A percentile compares a stretch with the other conserved stretches of the same genome.
Conservation (phyloP, 1,140 invertebrate species). For the Halesus radiatus region DNA sequence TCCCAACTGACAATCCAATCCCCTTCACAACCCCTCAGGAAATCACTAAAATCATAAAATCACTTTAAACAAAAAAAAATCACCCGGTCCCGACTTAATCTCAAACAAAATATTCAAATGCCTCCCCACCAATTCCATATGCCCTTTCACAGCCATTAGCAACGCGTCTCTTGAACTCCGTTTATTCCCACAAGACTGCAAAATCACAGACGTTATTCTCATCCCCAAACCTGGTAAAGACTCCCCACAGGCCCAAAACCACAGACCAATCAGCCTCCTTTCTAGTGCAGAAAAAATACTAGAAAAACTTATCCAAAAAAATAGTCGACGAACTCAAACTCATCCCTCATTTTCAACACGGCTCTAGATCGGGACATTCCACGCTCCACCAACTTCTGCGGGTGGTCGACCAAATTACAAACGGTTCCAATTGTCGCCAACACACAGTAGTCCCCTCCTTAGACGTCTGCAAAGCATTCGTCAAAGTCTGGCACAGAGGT, state of each 20-base stretch:
- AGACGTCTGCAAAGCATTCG: neutral
- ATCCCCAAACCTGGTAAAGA: conserved; percentile 12
- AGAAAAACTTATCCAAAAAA: neutral
- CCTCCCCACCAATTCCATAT: neutral
- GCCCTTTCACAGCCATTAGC: neutral
- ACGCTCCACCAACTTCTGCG: neutral
- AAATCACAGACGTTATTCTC: neutral
- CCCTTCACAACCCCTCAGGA: too few relatives aligned
- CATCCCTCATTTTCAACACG: neutral
- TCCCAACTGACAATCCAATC: too few relatives aligned
- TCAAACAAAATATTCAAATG: neutral
- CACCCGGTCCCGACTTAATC: neutral
- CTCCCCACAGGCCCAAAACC: neutral
- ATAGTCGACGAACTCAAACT: neutral
- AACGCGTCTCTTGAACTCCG: neutral
- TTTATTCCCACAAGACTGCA: neutral
- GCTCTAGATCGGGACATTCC: neutral
- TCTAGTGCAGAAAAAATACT: neutral
- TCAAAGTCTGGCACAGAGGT: neutral
- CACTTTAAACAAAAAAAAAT: neutral
- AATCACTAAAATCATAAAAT: too few relatives aligned
- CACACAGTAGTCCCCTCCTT: neutral
- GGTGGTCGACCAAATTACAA: neutral
- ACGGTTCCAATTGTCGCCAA: neutral
- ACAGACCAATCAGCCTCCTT: conserved; percentile 1